A percentile compares a stretch with the other conserved stretches of the same genome.
Evolutionary conservation across 2,888 invertebrate species (phyloP).

Genomic region (Chrysodeixis includens): DNA sequence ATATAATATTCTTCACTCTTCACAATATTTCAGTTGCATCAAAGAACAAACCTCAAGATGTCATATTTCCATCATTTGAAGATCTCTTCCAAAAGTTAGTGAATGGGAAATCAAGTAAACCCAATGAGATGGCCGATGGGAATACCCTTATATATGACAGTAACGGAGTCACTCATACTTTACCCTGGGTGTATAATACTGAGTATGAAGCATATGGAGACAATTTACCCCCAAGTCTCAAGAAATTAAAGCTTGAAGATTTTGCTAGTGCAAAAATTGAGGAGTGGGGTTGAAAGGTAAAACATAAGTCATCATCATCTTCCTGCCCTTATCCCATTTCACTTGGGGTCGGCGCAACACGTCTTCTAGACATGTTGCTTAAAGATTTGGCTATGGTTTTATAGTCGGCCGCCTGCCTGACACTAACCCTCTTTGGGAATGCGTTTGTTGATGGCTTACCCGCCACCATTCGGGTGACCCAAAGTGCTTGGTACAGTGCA

Average conservation of each 20-base stretch:
- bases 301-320: too few species aligned
- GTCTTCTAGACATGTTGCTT: too few species aligned
- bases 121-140: conserved; percentile 45
- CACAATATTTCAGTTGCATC: conserved; percentile 68
- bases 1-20: not conserved
- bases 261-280: conserved; percentile 84
- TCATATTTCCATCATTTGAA: conserved; percentile 70
- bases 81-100: conserved; percentile 77
- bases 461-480: too few species aligned
- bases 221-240: conserved; percentile 90
- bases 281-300: conserved; percentile 87
- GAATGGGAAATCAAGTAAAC: conserved; percentile 64
- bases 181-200: conserved; percentile 89
- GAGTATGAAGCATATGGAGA: conserved; percentile 82
- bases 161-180: conserved; percentile 77
- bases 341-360: too few species aligned
- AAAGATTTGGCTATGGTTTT: too few species aligned
- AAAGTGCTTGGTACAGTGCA: too few species aligned
- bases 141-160: conserved; percentile 73
- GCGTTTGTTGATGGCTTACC: too few species aligned
- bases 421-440: too few species aligned
- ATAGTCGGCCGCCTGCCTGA: too few species aligned
- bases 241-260: conserved; percentile 87
- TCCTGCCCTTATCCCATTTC: too few species aligned
- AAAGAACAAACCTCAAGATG: conserved; percentile 59